Base-by-base conservation (phyloP, 2,888 invertebrate genomes). In the Sinelater perroti region DNA sequence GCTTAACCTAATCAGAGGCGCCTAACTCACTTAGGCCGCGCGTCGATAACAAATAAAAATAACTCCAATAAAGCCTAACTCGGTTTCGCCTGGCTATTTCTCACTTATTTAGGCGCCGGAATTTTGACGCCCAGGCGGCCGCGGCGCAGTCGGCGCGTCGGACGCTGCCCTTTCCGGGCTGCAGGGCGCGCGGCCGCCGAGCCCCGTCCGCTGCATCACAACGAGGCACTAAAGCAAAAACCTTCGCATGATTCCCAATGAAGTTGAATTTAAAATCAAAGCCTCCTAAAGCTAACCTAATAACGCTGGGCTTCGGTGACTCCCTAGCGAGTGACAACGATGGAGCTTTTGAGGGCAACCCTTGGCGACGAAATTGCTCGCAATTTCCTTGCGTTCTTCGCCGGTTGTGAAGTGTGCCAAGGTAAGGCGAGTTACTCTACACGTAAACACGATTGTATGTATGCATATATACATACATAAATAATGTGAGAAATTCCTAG, bases 31-130 rank as follows among this genome's bases (percentile, higher is more conserved):
- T 69, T 69, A 68, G 35, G 52, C 52, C 42, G 65, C 61, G 62
- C 61, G 60, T 61, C 70, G 65, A 70, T 71, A 70, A 70, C 71
- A 72, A 71, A 70, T 67, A 66, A 67, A 70, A 70, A 70, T 72
- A 72, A 67, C 68, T 70, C 66, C 66, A 66, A 68, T 72, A 70
- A 70, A 60, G 63, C 56, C 60, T 70, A 68, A 70, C 60, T 51
- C 58, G 61, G 63, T 71, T 70, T 67, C 40, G 38, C 56, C 51
- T 61, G 52, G 56, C 61, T 66, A 66, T 66, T 66, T 66, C 64
- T 64, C 63, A 66, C 62, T 62, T 66, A 64, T 60, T 60, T 62
- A 59, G 49, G 47, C 20, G 30, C 28, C 28, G 20, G 50, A 50
- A 38, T 50, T 47, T 42, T 42, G 17, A 54, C 44, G 8, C 2